These are phyloP conservation scores for Semaprochilodus insignis DNA, from an alignment of 2,797 vertebrate species.

Conservation along the genomic window DNA sequence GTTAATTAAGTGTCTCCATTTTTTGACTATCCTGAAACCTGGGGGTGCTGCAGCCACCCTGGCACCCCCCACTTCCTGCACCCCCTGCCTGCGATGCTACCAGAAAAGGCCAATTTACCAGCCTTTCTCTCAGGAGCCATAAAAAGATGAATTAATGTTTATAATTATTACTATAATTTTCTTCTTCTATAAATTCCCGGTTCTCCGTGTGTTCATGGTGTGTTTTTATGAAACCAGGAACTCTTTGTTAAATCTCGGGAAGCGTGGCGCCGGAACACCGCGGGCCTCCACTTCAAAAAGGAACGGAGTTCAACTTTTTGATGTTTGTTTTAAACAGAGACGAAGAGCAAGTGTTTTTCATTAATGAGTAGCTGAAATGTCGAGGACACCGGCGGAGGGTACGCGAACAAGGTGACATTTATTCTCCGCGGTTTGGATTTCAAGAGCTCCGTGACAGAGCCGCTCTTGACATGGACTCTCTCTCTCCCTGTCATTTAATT, in stretches of 20 bases:
- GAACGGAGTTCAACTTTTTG: conserved; percentile 44
- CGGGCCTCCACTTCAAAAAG: conserved; percentile 32
- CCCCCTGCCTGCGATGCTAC: not conserved
- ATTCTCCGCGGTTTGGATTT: conserved; percentile 51
- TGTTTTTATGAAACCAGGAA: conserved; percentile 16
- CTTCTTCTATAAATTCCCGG: not conserved
- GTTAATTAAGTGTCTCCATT: no score
- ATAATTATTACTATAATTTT: not conserved
- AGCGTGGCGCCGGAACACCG: conserved; percentile 13
- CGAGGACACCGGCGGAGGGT: conserved; percentile 35
- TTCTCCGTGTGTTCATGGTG: conserved; percentile 1
- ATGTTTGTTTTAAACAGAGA: conserved; percentile 63
- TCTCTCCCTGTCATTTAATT: conserved; percentile 64
- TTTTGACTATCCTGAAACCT: no score
- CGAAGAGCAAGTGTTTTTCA: conserved; percentile 58
- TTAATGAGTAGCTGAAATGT: conserved; percentile 64
- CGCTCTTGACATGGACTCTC: conserved; percentile 59
- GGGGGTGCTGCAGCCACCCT: no score
- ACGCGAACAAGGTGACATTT: conserved; percentile 65
- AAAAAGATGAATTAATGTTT: not conserved
- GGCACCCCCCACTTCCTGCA: no score
- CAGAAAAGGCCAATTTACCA: not conserved
- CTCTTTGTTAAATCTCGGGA: conserved; percentile 19
- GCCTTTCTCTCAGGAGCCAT: not conserved
- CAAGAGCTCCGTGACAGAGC: conserved; percentile 46